A percentile compares a stretch with the other conserved stretches of the same genome.
These are phyloP conservation scores for Hippoglossus stenolepis DNA, from an alignment of 2,113 vertebrate genomes.

Conservation along the genomic window DNA sequence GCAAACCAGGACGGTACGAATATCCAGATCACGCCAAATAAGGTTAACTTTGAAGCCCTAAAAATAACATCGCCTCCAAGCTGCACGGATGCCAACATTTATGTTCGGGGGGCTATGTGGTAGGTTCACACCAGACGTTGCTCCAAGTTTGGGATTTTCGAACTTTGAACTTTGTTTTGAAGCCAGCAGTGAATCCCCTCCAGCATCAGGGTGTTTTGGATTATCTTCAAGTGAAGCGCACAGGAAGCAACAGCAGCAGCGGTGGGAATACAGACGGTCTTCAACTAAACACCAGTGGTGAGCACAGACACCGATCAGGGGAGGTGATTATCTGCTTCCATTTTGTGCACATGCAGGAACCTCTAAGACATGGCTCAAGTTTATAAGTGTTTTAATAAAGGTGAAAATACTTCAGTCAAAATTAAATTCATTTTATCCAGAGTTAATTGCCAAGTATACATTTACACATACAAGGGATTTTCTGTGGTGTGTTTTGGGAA, in stretches of 20 bases:
- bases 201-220: slow-evolving; percentile 64
- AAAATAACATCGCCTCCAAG: slow-evolving; percentile 35
- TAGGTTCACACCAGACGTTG: slow-evolving; percentile 37
- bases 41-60: slow-evolving; percentile 16
- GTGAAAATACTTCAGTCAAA: too few species aligned
- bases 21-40: slow-evolving; percentile 13
- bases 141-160: slow-evolving; percentile 52
- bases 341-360: neutral
- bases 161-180: slow-evolving; percentile 57
- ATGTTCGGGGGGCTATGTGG: slow-evolving; percentile 8
- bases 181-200: slow-evolving; percentile 52
- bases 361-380: neutral
- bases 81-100: slow-evolving; percentile 20
- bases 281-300: slow-evolving; percentile 2
- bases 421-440: too few species aligned
- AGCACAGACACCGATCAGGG: neutral
- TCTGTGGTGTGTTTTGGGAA: too few species aligned
- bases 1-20: slow-evolving; percentile 13
- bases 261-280: slow-evolving; percentile 14
- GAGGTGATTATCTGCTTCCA: slow-evolving; percentile 14
- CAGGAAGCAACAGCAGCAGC: slow-evolving; percentile 32
- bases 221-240: slow-evolving; percentile 59
- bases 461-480: too few species aligned
- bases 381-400: too few species aligned
- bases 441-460: too few species aligned